Conservation (phyloP, 2,888 invertebrate genomes). For the Hyposoter didymator region DNA sequence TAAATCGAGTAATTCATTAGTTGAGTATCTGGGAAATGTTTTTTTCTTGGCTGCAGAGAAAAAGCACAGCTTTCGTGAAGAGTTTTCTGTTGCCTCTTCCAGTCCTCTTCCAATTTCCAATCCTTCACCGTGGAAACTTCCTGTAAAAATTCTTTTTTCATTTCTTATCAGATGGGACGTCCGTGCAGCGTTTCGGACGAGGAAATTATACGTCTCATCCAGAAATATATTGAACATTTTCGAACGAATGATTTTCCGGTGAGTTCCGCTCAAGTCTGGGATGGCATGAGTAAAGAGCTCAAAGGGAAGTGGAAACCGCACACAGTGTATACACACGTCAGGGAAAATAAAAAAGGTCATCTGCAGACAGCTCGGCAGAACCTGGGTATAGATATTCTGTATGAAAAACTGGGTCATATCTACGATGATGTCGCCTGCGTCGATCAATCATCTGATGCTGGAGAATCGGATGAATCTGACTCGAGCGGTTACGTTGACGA, state of each 20-base stretch:
- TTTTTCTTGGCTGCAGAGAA: too few relatives aligned
- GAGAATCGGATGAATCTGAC: conserved; percentile 23
- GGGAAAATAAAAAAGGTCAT: conserved; percentile 53
- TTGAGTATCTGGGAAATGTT: too few relatives aligned
- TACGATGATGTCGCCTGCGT: conserved; percentile 14
- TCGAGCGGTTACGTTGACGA: background rate
- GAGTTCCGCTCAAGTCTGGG: conserved; percentile 47
- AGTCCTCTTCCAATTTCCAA: too few relatives aligned
- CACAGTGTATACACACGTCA: conserved; percentile 56
- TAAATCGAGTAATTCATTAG: too few relatives aligned
- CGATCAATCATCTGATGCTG: background rate
- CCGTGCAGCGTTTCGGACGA: background rate
- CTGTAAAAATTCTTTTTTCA: background rate
- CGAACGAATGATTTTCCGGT: conserved; percentile 56
- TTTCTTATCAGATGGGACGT: background rate
- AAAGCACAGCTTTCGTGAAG: too few relatives aligned
- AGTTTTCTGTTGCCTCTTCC: too few relatives aligned
- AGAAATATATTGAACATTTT: conserved; percentile 60
- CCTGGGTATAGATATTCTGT: conserved; percentile 1
- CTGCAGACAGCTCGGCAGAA: conserved; percentile 47
- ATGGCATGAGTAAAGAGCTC: conserved; percentile 60
- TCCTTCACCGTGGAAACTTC: background rate
- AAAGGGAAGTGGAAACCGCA: conserved; percentile 55
- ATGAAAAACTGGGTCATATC: background rate
- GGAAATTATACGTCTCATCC: conserved; percentile 26